These are phyloP conservation scores for Saturnia japonica DNA, from an alignment of 2,888 invertebrate genomes.

Conservation along the genomic window DNA sequence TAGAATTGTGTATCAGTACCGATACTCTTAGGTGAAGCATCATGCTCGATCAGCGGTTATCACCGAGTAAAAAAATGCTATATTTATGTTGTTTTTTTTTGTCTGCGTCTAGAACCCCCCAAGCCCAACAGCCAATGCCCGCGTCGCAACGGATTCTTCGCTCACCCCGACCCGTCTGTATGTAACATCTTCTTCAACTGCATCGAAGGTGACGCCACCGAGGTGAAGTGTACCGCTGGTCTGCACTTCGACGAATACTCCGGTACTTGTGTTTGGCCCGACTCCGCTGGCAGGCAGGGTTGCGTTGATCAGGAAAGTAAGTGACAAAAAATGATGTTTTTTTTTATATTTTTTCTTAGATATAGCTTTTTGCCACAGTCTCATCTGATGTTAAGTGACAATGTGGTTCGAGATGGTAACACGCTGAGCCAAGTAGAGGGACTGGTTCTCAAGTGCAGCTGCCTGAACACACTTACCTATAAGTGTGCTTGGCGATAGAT, in stretches of 20 bases:
- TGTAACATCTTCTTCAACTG: slow-evolving; percentile 95
- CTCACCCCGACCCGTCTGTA: slow-evolving; percentile 90
- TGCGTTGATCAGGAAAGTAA: slow-evolving; percentile 83
- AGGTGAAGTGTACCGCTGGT: slow-evolving; percentile 92
- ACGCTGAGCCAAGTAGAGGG: too few species aligned
- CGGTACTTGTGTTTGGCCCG: slow-evolving; percentile 96
- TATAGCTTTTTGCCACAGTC: too few species aligned
- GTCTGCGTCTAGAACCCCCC: slow-evolving; percentile 85
- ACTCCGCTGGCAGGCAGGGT: slow-evolving; percentile 88
- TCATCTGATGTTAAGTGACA: too few species aligned
- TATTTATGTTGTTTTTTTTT: not conserved
- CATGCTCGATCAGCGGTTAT: not conserved
- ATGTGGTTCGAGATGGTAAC: too few species aligned
- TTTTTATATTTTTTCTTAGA: not conserved
- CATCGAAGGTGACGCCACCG: slow-evolving; percentile 90
- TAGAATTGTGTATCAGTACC: not conserved
- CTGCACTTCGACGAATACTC: slow-evolving; percentile 94
- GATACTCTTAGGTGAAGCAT: not conserved
- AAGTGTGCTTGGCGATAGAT: too few species aligned
- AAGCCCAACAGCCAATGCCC: slow-evolving; percentile 88
- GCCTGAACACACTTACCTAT: too few species aligned
- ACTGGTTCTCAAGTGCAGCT: too few species aligned
- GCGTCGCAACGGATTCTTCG: slow-evolving; percentile 94
- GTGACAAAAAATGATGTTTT: slow-evolving; percentile 35
- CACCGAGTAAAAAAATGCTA: not conserved